Evolutionary conservation across 2,888 invertebrate species (phyloP), one percentile per base, ranked within the genome.

Genomic region (Orthosia gracilis): DNA sequence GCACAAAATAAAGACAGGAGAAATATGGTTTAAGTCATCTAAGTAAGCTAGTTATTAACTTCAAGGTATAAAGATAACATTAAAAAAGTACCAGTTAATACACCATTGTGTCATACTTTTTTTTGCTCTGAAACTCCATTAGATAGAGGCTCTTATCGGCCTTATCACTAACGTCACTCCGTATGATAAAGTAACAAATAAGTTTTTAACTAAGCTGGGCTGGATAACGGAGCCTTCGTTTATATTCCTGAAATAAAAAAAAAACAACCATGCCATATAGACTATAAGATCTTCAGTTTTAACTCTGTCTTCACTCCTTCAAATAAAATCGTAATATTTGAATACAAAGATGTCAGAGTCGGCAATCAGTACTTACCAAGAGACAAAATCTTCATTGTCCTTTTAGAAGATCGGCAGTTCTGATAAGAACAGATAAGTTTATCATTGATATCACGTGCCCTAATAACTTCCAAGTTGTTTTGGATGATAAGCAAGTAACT

Each of bases 131-230:
- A 65, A 69, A 75, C 64, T 73, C 23, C 26, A 63, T 66, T 65
- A 77, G 67, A 70, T 74, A 78, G 40, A 59, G 58, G 40, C 58
- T 77, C 63, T 78, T 87, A 87, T 85, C 84, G 67, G 57, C 11
- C 64, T n/a, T 87, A 85, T 80, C 84, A 79, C 55, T 84, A 78
- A 82, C 86, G 86, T 82, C 86, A 84, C 31, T 62, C 5, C 5
- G 47, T 64, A 68, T 80, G 84, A 83, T 83, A 85, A 85, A 69
- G 70, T 73, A 71, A 81, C 67, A 75, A 85, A 79, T 76, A 75
- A 75, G 59, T 77, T 85, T 83, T 82, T 65, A 67, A 72, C 68
- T 80, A 80, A 80, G 80, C 78, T 70, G 12, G 52, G 40, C 50
- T 72, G 76, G 59, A 75, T 80, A 82, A 78, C 21, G 64, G 59